Percentiles rank a stretch among this genome's conserved stretches.
Evolutionary conservation across 2,113 vertebrate species (phyloP).

Genomic region (Cairina moschata): DNA sequence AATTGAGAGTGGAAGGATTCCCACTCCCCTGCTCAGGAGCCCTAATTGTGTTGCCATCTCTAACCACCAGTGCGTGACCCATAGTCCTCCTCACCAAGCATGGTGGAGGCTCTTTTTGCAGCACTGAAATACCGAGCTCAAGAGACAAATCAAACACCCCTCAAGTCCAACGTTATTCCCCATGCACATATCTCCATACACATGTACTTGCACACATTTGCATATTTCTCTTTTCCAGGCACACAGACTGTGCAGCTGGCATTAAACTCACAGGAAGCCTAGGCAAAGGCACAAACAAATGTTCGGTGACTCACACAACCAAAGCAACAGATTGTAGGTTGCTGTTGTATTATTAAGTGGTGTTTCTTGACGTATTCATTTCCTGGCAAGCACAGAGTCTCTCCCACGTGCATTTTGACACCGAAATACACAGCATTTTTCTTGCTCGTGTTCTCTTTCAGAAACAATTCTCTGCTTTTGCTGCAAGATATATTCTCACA

Average conservation of each 20-base stretch:
- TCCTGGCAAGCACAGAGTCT: background rate
- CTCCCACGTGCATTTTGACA: background rate
- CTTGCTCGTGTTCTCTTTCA: background rate
- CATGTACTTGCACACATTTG: fast-evolving
- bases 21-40: background rate
- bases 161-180: background rate
- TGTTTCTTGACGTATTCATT: background rate
- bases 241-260: background rate
- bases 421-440: background rate
- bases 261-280: background rate
- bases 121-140: background rate
- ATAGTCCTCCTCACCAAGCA: background rate
- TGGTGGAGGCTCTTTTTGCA: background rate
- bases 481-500: background rate
- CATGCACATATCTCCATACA: fast-evolving
- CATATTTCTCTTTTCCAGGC: background rate
- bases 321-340: background rate
- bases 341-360: background rate
- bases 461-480: background rate
- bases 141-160: background rate
- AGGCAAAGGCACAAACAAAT: background rate
- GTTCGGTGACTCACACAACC: background rate
- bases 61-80: background rate
- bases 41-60: background rate
- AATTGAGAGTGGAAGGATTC: background rate